phyloP scores from a whole-genome alignment of 2,113 vertebrate genomes.

The Motacilla alba region DNA sequence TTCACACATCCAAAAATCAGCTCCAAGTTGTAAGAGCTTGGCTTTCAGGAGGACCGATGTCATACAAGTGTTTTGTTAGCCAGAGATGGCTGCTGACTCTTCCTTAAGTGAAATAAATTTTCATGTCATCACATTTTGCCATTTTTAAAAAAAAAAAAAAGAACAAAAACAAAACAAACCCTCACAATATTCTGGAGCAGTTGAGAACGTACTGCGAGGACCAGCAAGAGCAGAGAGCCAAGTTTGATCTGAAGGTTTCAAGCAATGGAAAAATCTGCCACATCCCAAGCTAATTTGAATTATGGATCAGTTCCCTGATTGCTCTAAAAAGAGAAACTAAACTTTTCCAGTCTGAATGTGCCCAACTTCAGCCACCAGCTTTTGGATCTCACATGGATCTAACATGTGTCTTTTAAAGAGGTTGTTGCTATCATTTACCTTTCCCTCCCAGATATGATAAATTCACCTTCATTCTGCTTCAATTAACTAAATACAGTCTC shows the following conservation, averaged over 20 bases:
- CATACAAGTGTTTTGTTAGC: not conserved
- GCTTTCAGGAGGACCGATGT: not conserved
- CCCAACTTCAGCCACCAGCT: slow-evolving; percentile 18
- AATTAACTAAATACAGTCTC: not conserved
- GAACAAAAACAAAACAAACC: not conserved
- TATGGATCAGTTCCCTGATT: slow-evolving; percentile 55
- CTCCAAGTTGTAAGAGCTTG: not conserved
- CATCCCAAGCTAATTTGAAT: slow-evolving; percentile 48
- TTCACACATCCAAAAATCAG: not conserved
- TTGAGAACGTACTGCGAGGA: not conserved
- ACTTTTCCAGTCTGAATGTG: slow-evolving; percentile 39
- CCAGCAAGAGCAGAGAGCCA: slow-evolving; percentile 10
- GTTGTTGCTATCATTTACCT: not conserved
- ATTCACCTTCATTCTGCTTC: not conserved
- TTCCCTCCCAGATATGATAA: not conserved
- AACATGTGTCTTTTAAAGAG: not conserved
- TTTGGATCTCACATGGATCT: not conserved
- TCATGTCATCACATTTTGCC: slow-evolving; percentile 39
- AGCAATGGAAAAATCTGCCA: slow-evolving; percentile 53
- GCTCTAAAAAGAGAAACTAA: slow-evolving; percentile 2
- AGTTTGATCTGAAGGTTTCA: slow-evolving; percentile 30
- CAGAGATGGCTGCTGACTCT: slow-evolving; percentile 8
- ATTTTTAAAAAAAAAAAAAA: not conserved
- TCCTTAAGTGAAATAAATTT: slow-evolving; percentile 37
- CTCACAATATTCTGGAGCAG: not conserved